These are phyloP conservation scores for Hystrix cristata DNA, from an alignment of 2,113 vertebrate genomes.

Conservation along the genomic window DNA sequence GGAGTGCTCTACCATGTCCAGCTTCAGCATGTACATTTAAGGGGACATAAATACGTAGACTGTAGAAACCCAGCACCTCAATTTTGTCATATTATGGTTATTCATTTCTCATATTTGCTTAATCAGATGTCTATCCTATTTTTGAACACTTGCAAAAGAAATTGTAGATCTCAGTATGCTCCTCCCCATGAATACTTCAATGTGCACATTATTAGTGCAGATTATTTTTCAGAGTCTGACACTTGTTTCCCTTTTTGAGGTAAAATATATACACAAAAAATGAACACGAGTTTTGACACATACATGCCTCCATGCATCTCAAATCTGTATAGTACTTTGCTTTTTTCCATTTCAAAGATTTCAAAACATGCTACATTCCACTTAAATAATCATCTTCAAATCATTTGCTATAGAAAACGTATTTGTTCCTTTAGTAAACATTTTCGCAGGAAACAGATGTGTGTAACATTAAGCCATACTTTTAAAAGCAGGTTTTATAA, in stretches of 20 bases:
- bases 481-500: slow-evolving; percentile 46
- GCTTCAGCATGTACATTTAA: not conserved
- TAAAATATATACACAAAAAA: slow-evolving; percentile 31
- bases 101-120: not conserved
- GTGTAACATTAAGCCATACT: not conserved
- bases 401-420: slow-evolving; percentile 11
- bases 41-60: not conserved
- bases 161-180: not conserved
- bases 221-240: slow-evolving; percentile 10
- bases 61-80: not conserved
- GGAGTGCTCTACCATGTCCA: not conserved
- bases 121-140: not conserved
- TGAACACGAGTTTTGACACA: slow-evolving; percentile 45
- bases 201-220: not conserved
- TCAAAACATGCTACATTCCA: slow-evolving; percentile 56
- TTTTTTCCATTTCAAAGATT: slow-evolving; percentile 62
- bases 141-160: slow-evolving; percentile 37
- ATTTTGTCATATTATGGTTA: not conserved
- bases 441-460: slow-evolving; percentile 48
- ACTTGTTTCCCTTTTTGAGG: slow-evolving; percentile 43
- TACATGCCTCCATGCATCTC: not conserved
- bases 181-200: not conserved
- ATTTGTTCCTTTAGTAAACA: slow-evolving; percentile 44
- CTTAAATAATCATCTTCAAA: slow-evolving; percentile 56
- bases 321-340: not conserved